Evolutionary conservation across 2,797 vertebrate genomes (phyloP).

Genomic region (Poeciliopsis presidionis): DNA sequence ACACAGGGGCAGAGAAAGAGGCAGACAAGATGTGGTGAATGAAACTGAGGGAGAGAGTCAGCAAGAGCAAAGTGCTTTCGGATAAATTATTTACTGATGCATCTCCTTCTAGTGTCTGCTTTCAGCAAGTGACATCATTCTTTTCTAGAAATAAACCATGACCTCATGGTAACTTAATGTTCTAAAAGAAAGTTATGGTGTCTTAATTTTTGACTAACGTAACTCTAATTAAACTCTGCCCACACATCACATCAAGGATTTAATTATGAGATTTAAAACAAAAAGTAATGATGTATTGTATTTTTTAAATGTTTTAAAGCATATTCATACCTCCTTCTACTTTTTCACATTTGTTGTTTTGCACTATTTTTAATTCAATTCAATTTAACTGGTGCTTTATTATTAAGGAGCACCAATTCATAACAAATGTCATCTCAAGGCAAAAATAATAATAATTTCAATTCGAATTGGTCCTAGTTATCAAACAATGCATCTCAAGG

Average conservation of each 20-base stretch:
- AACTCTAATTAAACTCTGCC: neutral
- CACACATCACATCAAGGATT: neutral
- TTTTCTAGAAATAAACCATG: slow-evolving; percentile 71
- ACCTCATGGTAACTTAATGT: slow-evolving; percentile 59
- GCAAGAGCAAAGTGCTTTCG: slow-evolving; percentile 72
- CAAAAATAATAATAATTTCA: too few relatives aligned
- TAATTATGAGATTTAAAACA: neutral
- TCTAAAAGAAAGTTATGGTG: slow-evolving; percentile 37
- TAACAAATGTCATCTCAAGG: too few relatives aligned
- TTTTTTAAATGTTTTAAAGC: neutral
- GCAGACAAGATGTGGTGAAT: slow-evolving; percentile 44
- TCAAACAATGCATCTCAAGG: too few relatives aligned
- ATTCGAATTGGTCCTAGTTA: too few relatives aligned
- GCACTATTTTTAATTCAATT: too few relatives aligned
- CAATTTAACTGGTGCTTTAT: too few relatives aligned
- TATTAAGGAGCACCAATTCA: too few relatives aligned
- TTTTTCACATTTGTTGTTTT: neutral
- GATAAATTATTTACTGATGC: slow-evolving; percentile 74
- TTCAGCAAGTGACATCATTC: slow-evolving; percentile 71
- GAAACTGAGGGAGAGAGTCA: slow-evolving; percentile 48
- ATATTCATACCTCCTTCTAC: neutral
- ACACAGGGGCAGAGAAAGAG: slow-evolving; percentile 27
- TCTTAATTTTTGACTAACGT: neutral
- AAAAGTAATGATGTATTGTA: neutral
- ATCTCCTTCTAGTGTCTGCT: slow-evolving; percentile 71